Conservation (phyloP, 2,797 vertebrate genomes). For the Vireo griseus region DNA sequence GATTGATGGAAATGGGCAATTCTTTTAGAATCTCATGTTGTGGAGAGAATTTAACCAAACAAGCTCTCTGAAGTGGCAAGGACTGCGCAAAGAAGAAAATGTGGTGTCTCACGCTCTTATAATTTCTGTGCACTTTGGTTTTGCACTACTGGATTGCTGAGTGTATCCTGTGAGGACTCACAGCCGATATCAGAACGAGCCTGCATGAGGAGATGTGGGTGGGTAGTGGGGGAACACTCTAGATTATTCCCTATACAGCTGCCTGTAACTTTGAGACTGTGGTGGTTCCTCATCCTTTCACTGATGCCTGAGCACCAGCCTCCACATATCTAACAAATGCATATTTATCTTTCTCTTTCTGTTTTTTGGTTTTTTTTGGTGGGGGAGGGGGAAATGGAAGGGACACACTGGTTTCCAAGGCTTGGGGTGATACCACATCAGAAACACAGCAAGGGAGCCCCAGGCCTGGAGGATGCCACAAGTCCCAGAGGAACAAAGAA, state of each 20-base stretch:
- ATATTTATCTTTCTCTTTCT: background rate
- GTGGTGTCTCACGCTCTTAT: background rate
- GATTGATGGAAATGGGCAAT: background rate
- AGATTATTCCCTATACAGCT: background rate
- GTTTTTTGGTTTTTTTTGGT: accelerated
- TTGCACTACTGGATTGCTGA: background rate
- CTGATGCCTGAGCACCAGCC: background rate
- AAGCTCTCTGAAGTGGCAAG: background rate
- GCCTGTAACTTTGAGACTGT: background rate
- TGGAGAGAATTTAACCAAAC: background rate
- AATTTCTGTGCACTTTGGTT: background rate
- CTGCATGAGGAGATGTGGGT: accelerated
- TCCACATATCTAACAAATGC: background rate
- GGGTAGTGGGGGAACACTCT: background rate
- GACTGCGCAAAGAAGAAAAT: background rate
- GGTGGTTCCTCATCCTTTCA: background rate
- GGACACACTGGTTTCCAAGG: background rate
- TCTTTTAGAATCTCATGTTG: background rate
- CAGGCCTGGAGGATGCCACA: background rate
- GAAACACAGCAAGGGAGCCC: accelerated
- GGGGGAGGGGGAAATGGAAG: accelerated
- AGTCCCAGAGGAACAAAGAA: background rate
- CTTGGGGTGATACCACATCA: background rate
- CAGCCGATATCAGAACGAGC: accelerated
- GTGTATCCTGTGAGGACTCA: background rate